phyloP scores from a whole-genome alignment of 2,113 vertebrate genomes.

The Micronisus gabar region DNA sequence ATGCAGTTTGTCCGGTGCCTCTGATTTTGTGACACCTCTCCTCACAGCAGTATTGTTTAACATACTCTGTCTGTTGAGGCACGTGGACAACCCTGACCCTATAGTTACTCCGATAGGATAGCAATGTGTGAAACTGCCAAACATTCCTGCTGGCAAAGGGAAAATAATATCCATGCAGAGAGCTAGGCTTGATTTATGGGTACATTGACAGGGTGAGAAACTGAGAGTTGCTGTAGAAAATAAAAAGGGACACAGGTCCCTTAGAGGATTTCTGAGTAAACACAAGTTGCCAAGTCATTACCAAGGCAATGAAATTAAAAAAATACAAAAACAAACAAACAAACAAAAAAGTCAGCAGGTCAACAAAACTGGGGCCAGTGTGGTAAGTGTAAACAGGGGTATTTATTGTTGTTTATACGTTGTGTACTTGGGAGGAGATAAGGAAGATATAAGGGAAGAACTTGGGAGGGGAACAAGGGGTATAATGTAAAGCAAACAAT shows the following conservation, averaged over 20 bases:
- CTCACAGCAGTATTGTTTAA: not conserved
- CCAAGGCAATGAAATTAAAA: not conserved
- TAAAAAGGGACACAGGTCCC: not conserved
- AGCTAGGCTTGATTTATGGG: not conserved
- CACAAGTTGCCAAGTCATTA: not conserved
- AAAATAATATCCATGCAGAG: not conserved
- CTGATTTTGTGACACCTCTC: not conserved
- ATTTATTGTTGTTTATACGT: not conserved
- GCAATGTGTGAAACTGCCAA: not conserved
- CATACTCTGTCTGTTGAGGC: fast-evolving
- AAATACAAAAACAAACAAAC: not conserved
- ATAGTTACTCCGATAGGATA: not conserved
- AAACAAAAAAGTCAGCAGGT: not conserved
- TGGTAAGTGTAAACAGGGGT: not conserved
- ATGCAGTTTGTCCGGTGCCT: fast-evolving
- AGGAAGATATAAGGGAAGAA: not conserved
- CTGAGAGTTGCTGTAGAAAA: not conserved
- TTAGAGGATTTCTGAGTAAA: not conserved
- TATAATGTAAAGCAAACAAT: not conserved
- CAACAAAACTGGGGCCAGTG: not conserved
- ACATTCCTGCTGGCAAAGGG: not conserved
- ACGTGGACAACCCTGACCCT: fast-evolving
- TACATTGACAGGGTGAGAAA: not conserved
- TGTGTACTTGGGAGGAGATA: not conserved
- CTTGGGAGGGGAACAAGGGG: not conserved